phyloP scores from a whole-genome alignment of 2,113 vertebrate genomes.

The Cavia porcellus region DNA sequence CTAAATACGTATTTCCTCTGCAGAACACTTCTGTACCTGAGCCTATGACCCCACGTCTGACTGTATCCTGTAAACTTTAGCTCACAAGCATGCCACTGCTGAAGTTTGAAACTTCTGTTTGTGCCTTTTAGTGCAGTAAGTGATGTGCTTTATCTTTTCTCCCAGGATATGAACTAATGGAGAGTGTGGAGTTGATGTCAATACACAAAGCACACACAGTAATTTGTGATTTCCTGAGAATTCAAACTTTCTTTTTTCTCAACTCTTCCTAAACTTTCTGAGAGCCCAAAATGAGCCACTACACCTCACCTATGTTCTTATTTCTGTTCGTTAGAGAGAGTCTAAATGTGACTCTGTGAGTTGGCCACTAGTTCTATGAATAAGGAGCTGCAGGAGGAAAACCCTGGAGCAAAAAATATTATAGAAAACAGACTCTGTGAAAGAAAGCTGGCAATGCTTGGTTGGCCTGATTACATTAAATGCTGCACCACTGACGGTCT shows the following conservation, averaged over 20 bases:
- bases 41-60: background rate
- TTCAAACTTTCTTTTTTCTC: background rate
- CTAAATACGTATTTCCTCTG: background rate
- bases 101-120: slow-evolving; percentile 41
- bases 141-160: background rate
- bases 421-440: background rate
- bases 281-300: slow-evolving; percentile 44
- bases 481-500: slow-evolving; percentile 32
- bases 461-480: slow-evolving; percentile 40
- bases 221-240: slow-evolving; percentile 28
- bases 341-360: slow-evolving; percentile 18
- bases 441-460: slow-evolving; percentile 28
- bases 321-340: slow-evolving; percentile 41
- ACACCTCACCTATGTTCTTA: background rate
- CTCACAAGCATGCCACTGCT: background rate
- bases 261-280: slow-evolving; percentile 8
- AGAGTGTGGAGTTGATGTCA: background rate
- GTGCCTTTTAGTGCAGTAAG: background rate
- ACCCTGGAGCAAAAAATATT: slow-evolving; percentile 58
- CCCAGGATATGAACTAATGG: background rate
- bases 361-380: slow-evolving; percentile 24
- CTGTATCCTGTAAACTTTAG: background rate
- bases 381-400: slow-evolving; percentile 44
- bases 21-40: background rate
- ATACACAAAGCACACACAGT: background rate